These are phyloP conservation scores for Egretta garzetta DNA, from an alignment of 2,113 vertebrate species.

Conservation along the genomic window DNA sequence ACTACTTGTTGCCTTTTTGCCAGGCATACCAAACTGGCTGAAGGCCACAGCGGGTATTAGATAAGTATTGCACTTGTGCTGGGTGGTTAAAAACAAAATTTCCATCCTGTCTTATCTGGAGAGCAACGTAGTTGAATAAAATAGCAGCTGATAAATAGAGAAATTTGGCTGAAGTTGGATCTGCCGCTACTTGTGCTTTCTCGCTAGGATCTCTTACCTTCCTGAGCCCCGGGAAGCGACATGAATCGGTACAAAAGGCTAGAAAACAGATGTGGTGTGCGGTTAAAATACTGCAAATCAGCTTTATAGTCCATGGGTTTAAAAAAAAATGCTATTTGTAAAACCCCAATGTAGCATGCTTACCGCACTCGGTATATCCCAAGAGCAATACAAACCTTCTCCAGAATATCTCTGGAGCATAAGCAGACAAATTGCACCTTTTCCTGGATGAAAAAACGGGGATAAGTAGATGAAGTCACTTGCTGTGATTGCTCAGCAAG, in stretches of 20 bases:
- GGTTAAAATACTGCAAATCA: neutral
- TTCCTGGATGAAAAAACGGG: neutral
- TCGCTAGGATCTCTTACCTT: neutral
- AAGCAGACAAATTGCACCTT: neutral
- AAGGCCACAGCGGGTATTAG: neutral
- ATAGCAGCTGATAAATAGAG: neutral
- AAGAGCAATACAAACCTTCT: neutral
- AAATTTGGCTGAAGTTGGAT: neutral
- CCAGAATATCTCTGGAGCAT: neutral
- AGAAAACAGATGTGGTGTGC: neutral
- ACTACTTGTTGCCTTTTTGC: neutral
- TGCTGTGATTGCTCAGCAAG: neutral
- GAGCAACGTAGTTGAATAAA: neutral
- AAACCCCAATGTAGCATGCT: accelerated
- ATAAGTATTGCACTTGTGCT: neutral
- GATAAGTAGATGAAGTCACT: neutral
- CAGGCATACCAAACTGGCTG: neutral
- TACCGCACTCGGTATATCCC: neutral
- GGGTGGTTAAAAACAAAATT: neutral
- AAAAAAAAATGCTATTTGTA: neutral
- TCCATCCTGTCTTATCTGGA: neutral
- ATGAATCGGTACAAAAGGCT: neutral
- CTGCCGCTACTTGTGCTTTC: neutral
- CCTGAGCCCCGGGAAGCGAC: neutral
- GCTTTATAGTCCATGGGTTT: neutral